A percentile compares a stretch with the other conserved stretches of the same genome.
These are phyloP conservation scores for Corythoichthys intestinalis DNA, from an alignment of 2,113 vertebrate genomes.

Conservation along the genomic window DNA sequence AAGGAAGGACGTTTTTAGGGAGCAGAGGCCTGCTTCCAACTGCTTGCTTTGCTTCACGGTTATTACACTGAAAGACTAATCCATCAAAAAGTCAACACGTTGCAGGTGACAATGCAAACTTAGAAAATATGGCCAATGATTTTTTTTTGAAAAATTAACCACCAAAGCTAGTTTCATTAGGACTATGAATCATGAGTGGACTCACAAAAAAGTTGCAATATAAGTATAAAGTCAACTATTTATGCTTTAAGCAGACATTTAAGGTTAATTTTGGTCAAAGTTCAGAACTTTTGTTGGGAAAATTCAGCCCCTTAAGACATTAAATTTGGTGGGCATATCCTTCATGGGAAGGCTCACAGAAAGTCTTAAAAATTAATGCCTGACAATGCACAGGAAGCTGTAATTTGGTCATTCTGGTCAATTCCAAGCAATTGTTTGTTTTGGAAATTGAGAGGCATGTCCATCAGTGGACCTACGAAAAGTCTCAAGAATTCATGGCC, in stretches of 20 bases:
- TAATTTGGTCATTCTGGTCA: neutral
- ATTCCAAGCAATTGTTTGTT: neutral
- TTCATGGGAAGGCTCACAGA: neutral
- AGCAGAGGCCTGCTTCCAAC: constrained; percentile 17
- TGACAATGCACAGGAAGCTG: neutral
- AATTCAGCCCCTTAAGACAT: neutral
- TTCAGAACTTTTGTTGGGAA: no score
- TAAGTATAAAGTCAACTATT: no score
- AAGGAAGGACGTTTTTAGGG: constrained; percentile 25
- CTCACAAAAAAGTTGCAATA: no score
- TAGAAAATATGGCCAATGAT: neutral
- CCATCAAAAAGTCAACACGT: neutral
- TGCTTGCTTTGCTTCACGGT: neutral
- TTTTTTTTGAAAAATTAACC: neutral
- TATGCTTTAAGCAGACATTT: no score
- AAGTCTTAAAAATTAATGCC: neutral
- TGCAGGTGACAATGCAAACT: neutral
- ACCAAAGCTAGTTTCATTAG: no score
- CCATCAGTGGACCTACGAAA: no score
- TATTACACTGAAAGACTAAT: neutral
- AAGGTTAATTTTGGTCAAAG: no score
- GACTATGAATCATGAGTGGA: no score
- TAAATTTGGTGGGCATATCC: neutral
- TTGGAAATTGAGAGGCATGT: no score
- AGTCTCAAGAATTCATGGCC: no score